A percentile compares a stretch with the other conserved stretches of the same genome.
phyloP scores from a whole-genome alignment of 2,888 invertebrate species.

The Patella caerulea region DNA sequence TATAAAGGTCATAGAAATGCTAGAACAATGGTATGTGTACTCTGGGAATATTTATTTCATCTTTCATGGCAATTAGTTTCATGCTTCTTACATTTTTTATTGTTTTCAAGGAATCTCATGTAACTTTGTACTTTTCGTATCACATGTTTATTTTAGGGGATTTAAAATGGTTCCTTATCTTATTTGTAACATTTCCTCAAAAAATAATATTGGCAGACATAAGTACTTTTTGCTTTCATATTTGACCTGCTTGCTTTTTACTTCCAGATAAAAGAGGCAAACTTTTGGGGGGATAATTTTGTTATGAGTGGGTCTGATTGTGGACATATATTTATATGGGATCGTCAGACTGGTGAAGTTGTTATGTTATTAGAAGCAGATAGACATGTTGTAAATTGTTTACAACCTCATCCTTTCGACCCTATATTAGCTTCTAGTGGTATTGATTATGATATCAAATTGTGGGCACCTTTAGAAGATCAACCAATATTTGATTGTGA shows the following conservation, averaged over 20 bases:
- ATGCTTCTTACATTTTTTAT: too few relatives aligned
- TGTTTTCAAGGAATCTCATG: too few relatives aligned
- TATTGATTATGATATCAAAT: conserved; percentile 89
- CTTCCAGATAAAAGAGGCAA: conserved; percentile 86
- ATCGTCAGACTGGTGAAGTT: conserved; percentile 79
- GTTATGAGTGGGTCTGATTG: conserved; percentile 92
- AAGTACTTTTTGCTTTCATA: too few relatives aligned
- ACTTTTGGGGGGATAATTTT: conserved; percentile 86
- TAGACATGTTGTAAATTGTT: conserved; percentile 85
- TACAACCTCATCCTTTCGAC: conserved; percentile 86
- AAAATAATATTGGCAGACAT: too few relatives aligned
- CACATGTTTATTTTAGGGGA: too few relatives aligned
- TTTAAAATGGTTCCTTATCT: too few relatives aligned
- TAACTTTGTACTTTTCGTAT: too few relatives aligned
- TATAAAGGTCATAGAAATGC: conserved; percentile 87
- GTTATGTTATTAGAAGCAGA: conserved; percentile 86
- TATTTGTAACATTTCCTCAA: too few relatives aligned
- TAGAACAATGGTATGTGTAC: conserved; percentile 71
- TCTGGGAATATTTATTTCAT: too few relatives aligned
- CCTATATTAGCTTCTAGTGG: conserved; percentile 83
- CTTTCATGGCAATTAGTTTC: too few relatives aligned
- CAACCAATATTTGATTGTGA: conserved; percentile 77
- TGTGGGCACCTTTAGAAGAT: conserved; percentile 83
- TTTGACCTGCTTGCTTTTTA: conserved; percentile 31
- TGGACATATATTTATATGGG: conserved; percentile 89